Evolutionary conservation across 2,888 invertebrate species (phyloP).

Genomic region (Campoplex nolae): DNA sequence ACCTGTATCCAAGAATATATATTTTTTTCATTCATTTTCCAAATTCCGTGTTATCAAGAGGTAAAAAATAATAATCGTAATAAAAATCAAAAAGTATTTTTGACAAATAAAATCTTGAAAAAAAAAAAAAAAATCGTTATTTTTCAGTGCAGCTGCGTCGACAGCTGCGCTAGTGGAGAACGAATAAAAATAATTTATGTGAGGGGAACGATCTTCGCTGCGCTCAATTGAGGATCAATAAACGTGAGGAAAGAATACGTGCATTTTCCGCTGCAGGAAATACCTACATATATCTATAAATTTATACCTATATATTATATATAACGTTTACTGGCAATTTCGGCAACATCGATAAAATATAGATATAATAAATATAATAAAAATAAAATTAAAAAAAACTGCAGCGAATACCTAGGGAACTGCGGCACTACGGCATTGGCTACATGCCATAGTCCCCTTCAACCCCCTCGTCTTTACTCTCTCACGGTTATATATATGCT

Average conservation of each 20-base stretch:
- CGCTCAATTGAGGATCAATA: constrained; percentile 49
- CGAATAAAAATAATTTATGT: constrained; percentile 19
- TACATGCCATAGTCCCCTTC: constrained; percentile 75
- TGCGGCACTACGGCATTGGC: constrained; percentile 81
- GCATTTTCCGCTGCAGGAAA: constrained; percentile 13
- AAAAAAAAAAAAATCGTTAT: not conserved
- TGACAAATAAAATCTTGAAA: not conserved
- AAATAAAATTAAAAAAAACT: constrained; percentile 71
- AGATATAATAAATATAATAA: constrained; percentile 62
- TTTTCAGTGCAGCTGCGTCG: not conserved
- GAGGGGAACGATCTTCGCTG: constrained; percentile 28
- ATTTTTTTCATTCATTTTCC: not conserved
- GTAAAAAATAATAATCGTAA: not conserved
- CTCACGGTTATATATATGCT: constrained; percentile 57
- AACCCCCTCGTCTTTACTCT: constrained; percentile 71
- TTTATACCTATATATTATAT: constrained; percentile 14
- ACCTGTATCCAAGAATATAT: not conserved
- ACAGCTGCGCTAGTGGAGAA: not conserved
- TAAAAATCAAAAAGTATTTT: not conserved
- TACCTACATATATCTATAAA: not conserved
- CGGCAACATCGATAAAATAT: constrained; percentile 61
- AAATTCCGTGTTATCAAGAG: not conserved
- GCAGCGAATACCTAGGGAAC: constrained; percentile 75
- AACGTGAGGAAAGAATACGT: constrained; percentile 10
- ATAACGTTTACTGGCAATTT: constrained; percentile 46